Percentiles rank a stretch among this genome's conserved stretches.
These are phyloP conservation scores for Spodoptera exigua DNA, from an alignment of 2,888 invertebrate species.

Conservation along the genomic window DNA sequence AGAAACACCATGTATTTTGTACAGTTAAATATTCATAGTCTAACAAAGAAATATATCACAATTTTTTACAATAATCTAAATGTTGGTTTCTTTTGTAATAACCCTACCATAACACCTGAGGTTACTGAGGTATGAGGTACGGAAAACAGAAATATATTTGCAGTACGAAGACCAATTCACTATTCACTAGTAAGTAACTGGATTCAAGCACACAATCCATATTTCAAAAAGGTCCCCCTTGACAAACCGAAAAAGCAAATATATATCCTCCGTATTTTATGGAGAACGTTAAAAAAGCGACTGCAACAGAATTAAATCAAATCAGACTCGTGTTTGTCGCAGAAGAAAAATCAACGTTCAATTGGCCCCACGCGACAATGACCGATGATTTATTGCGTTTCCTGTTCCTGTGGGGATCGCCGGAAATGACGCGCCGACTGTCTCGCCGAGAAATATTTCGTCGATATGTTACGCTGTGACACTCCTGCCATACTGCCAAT, in stretches of 20 bases:
- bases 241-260: too few species aligned
- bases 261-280: too few species aligned
- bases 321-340: constrained; percentile 48
- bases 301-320: constrained; percentile 48
- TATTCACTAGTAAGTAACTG: too few species aligned
- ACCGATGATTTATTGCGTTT: constrained; percentile 82
- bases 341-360: constrained; percentile 78
- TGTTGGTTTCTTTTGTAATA: constrained; percentile 66
- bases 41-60: constrained; percentile 89
- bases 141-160: too few species aligned
- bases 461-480: constrained; percentile 65
- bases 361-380: constrained; percentile 79
- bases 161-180: too few species aligned
- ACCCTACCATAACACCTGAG: too few species aligned
- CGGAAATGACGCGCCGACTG: constrained; percentile 69
- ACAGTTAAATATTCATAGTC: constrained; percentile 89
- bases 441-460: constrained; percentile 67
- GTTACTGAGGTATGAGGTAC: too few species aligned
- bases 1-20: constrained; percentile 88
- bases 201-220: too few species aligned
- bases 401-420: constrained; percentile 67
- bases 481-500: constrained; percentile 55
- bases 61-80: constrained; percentile 84
- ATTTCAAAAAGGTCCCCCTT: too few species aligned
- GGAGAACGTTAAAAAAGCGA: constrained; percentile 1